Evolutionary conservation across 2,113 vertebrate species (phyloP), one percentile per base, ranked within the genome.

Genomic region (Urocitellus parryii): DNA sequence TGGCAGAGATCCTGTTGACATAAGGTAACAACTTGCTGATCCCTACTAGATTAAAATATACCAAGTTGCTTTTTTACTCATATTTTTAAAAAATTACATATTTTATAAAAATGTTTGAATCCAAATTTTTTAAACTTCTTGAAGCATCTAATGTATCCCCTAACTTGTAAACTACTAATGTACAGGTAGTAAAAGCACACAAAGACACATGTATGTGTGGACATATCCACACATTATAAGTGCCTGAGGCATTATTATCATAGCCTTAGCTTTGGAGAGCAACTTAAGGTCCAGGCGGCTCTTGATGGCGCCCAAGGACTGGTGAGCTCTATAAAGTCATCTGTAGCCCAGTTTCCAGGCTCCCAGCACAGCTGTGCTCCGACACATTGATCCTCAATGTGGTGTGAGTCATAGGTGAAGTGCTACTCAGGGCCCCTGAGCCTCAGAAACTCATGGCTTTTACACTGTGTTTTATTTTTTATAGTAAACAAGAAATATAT

Each of bases 371-470:
- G 68, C 16, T 11, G 25, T 39, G 0, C 13, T 45, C 25, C 2
- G 29, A 14, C 5, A 29, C 11, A 61, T 4, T 2, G 0, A 34
- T 79, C 7, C 29, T 65, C 20, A 25, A 2, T 0, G 5, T 20
- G 20, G 0, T 42, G 2, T 25, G 17, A 83, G 5, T n/a, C 67
- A 42, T 8, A 25, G 13, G 1, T 45, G 11, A 88, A 13, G 1
- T 79, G 42, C 70, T 32, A 39, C 2, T 9, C 51, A 53, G 37
- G 45, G 42, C 12, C 3, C 0, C 2, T 32, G 34, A 18, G 56
- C 20, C n/a, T 77, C 85, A 61, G 37, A 61, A 87, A 70, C 80
- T 2, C 53, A 27, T 77, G 76, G 51, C 29, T 85, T 97, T 91
- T 65, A 67, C 7, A 11, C 27, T 63, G 4, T 45, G 65, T 29